Base-by-base conservation (phyloP, 2,888 invertebrate genomes). In the Copidosoma aretas region DNA sequence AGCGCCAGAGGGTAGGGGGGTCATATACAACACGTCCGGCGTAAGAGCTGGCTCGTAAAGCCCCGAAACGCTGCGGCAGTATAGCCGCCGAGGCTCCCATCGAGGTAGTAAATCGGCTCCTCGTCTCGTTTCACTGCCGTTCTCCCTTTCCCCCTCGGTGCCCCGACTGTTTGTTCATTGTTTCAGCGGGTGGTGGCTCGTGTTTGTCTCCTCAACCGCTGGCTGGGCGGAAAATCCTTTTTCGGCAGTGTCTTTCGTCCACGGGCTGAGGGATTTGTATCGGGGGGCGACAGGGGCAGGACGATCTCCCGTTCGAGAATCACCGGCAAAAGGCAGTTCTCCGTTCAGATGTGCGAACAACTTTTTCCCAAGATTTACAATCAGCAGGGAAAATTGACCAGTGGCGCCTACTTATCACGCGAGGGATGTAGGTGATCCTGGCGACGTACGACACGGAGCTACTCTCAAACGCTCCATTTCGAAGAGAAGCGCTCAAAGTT, bases 31-130 rank as follows among this genome's bases (percentile, higher is more conserved):
- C 43, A 12, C 43, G 15, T 46, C 43, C 17, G 8, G 43, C 3
- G 43, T 12, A 17, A 17, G 41, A 41, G 43, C 43, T 17, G 43
- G 15, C 14, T 46, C 73, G 73, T 73, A 75, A 74, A 75, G 73
- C 70, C 71, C 72, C 71, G 59, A 71, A 60, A 52, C 60, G 60
- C 58, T 51, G 56, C 63, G 73, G 68, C 73, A n/a, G n/a, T n/a
- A n/a, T n/a, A n/a, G n/a, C 64, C 63, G 67, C 74, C 71, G 71
- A 70, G 64, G 66, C 71, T 63, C 74, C 73, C 75, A 77, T 77
- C 76, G 75, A 69, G 71, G 70, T 76, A 77, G 78, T 76, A 78
- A 79, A 79, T 78, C 75, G 75, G 68, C 67, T 60, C 25, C 41
- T 57, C 21, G 46, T 54, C 57, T 15, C 43, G n/a, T n/a, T n/a